Evolutionary conservation across 2,888 invertebrate species (phyloP).

Genomic region (Miltochrista miniata): DNA sequence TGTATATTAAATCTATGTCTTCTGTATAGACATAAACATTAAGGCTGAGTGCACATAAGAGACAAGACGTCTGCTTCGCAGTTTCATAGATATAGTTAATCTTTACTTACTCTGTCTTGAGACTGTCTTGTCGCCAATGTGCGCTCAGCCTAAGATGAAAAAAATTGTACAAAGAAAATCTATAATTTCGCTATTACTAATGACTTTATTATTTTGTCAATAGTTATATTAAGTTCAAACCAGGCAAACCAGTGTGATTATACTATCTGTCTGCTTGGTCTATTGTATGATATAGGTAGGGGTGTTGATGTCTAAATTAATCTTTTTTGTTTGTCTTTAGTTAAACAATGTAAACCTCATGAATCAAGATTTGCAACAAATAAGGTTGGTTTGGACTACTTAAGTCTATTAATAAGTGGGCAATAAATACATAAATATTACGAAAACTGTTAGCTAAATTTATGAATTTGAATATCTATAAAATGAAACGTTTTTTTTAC

Average conservation of each 20-base stretch:
- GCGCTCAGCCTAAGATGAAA: too few relatives aligned
- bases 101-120: too few relatives aligned
- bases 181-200: background rate
- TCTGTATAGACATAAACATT: too few relatives aligned
- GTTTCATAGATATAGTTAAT: too few relatives aligned
- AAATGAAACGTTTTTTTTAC: conserved; percentile 10
- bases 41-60: too few relatives aligned
- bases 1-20: too few relatives aligned
- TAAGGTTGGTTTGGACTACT: conserved; percentile 18
- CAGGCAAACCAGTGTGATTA: conserved; percentile 40
- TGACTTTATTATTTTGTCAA: conserved; percentile 2
- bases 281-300: conserved; percentile 17
- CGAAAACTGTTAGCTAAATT: background rate
- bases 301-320: conserved; percentile 21
- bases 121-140: too few relatives aligned
- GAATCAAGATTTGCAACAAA: conserved; percentile 6
- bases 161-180: background rate
- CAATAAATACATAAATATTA: conserved; percentile 1
- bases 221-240: conserved; percentile 19
- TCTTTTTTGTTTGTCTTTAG: conserved; percentile 14
- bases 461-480: conserved; percentile 6
- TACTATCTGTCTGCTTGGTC: conserved; percentile 28
- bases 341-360: conserved; percentile 2
- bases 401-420: conserved; percentile 14
- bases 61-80: too few relatives aligned